These are phyloP conservation scores for Rhizomys pruinosus DNA, from an alignment of 2,113 vertebrate species.

Conservation along the genomic window DNA sequence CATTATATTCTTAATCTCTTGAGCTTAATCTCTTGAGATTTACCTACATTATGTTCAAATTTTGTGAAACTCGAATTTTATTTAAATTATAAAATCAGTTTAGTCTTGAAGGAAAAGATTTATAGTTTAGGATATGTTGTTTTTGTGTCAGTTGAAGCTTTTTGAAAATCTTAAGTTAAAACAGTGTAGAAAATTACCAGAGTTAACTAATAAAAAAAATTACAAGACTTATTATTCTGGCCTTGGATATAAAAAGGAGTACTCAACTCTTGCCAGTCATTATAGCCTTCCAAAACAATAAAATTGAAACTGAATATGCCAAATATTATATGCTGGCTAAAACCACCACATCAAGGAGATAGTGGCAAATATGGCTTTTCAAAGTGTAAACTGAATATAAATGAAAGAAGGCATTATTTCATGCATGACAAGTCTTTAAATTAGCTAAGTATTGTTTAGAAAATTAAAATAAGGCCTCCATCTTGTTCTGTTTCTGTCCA, in stretches of 20 bases:
- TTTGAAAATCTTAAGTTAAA: conserved; percentile 41
- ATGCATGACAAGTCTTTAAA: neutral
- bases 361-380: neutral
- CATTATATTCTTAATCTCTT: conserved; percentile 25
- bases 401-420: conserved; percentile 13
- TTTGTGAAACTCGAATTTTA: neutral
- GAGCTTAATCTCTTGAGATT: conserved; percentile 22
- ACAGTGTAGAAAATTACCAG: conserved; percentile 32
- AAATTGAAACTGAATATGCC: neutral
- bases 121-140: neutral
- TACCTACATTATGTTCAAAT: neutral
- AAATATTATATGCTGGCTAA: neutral
- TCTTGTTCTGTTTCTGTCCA: neutral
- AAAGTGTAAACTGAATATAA: neutral
- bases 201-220: conserved; percentile 34
- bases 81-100: conserved; percentile 34
- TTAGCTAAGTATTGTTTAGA: neutral
- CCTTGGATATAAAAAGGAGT: neutral
- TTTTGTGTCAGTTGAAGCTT: conserved; percentile 6
- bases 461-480: neutral
- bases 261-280: neutral
- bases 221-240: conserved; percentile 29
- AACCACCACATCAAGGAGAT: neutral
- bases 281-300: neutral
- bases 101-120: neutral